Conservation (phyloP, 2,113 vertebrate genomes). For the Poecile atricapillus region DNA sequence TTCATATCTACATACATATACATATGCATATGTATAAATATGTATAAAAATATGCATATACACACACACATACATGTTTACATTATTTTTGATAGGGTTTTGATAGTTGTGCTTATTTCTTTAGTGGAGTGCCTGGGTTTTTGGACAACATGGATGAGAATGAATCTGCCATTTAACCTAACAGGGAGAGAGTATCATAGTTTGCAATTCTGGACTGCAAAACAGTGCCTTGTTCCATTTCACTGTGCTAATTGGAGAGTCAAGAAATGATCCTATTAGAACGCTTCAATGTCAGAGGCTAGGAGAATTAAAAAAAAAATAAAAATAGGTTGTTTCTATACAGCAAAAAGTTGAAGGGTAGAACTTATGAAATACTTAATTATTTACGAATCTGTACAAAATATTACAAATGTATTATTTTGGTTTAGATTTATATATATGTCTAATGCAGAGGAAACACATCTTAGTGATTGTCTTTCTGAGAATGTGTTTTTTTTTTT, state of each 20-base stretch:
- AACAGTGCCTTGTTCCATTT: background rate
- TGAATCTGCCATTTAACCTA: background rate
- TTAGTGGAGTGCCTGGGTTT: background rate
- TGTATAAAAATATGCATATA: background rate
- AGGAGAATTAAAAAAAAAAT: background rate
- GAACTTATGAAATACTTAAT: background rate
- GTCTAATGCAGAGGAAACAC: background rate
- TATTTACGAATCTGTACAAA: background rate
- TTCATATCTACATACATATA: too few species aligned
- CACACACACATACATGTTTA: background rate
- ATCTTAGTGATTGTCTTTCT: background rate
- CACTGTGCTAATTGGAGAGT: background rate
- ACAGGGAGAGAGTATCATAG: background rate
- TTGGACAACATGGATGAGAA: background rate
- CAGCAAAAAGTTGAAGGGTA: background rate
- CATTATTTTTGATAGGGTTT: background rate
- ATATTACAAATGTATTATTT: background rate
- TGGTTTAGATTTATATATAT: background rate
- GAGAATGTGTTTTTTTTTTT: background rate
- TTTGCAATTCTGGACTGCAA: background rate
- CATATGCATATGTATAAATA: background rate
- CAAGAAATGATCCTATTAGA: slow-evolving; percentile 4
- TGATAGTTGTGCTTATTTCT: background rate
- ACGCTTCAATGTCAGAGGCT: background rate
- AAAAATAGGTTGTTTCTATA: background rate